Evolutionary conservation across 2,797 vertebrate species (phyloP).

Genomic region (Galagoides demidoff): DNA sequence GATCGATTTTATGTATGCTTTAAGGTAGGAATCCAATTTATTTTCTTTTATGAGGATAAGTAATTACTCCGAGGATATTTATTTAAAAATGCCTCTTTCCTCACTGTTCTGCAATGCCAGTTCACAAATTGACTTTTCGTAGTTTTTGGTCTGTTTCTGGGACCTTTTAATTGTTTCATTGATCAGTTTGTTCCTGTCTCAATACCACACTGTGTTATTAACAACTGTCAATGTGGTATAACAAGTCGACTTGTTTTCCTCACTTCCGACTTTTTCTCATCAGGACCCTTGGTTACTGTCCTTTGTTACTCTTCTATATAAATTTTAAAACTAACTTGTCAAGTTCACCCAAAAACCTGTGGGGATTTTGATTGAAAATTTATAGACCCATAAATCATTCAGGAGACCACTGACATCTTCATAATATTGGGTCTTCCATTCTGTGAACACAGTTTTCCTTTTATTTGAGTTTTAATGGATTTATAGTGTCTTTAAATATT

Average conservation of each 20-base stretch:
- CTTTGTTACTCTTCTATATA: not conserved
- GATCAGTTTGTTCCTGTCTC: not conserved
- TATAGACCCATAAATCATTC: slow-evolving; percentile 13
- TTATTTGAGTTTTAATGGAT: not conserved
- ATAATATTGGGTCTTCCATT: not conserved
- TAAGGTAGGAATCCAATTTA: not conserved
- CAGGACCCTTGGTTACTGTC: not conserved
- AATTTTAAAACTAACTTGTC: slow-evolving; percentile 17
- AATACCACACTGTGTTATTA: not conserved
- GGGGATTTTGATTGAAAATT: slow-evolving; percentile 29
- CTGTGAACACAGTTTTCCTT: not conserved
- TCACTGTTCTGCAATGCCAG: not conserved
- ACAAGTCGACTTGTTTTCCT: not conserved
- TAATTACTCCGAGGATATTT: not conserved
- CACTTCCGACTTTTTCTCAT: not conserved
- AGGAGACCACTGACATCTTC: not conserved
- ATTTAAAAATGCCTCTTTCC: slow-evolving; percentile 9
- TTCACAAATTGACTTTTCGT: slow-evolving; percentile 12
- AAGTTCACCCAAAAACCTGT: not conserved
- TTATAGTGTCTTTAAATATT: slow-evolving; percentile 15
- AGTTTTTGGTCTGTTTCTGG: not conserved
- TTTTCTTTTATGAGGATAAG: not conserved
- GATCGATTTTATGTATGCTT: not conserved
- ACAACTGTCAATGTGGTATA: not conserved
- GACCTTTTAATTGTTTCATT: not conserved